A percentile compares a stretch with the other conserved stretches of the same genome.
Evolutionary conservation across 2,113 vertebrate species (phyloP).

Genomic region (Zosterops japonicus): DNA sequence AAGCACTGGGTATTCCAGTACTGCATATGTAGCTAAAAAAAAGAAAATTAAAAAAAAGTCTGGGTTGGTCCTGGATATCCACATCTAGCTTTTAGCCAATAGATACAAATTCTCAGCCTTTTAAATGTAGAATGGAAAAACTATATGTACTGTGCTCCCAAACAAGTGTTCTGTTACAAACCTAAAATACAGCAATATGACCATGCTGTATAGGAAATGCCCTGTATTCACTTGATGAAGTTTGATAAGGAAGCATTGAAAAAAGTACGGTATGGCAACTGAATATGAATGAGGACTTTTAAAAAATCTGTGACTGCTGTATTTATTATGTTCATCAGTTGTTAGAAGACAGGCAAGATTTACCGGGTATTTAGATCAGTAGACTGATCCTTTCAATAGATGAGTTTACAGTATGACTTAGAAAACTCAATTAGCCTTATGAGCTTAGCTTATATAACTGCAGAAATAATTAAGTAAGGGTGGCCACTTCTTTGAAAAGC

Average conservation of each 20-base stretch:
- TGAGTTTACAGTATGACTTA: background rate
- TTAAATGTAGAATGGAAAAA: background rate
- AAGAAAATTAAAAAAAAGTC: too few species aligned
- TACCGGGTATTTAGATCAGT: background rate
- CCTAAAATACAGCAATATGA: background rate
- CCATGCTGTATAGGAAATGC: background rate
- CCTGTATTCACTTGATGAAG: background rate
- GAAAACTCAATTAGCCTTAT: conserved; percentile 4
- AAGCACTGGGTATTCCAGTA: background rate
- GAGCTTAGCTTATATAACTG: background rate
- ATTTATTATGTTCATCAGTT: background rate
- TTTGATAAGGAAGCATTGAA: background rate
- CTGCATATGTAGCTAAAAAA: background rate
- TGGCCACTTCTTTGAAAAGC: background rate
- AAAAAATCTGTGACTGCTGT: background rate
- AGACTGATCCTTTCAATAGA: background rate
- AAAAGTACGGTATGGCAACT: background rate
- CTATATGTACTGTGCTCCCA: background rate
- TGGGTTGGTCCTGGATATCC: background rate
- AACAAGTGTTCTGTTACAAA: background rate
- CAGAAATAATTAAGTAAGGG: background rate
- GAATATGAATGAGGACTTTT: background rate
- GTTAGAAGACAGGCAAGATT: background rate
- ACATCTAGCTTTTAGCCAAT: background rate
- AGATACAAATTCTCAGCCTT: background rate